Evolutionary conservation across 2,797 vertebrate genomes (phyloP).

Genomic region (Luscinia luscinia): DNA sequence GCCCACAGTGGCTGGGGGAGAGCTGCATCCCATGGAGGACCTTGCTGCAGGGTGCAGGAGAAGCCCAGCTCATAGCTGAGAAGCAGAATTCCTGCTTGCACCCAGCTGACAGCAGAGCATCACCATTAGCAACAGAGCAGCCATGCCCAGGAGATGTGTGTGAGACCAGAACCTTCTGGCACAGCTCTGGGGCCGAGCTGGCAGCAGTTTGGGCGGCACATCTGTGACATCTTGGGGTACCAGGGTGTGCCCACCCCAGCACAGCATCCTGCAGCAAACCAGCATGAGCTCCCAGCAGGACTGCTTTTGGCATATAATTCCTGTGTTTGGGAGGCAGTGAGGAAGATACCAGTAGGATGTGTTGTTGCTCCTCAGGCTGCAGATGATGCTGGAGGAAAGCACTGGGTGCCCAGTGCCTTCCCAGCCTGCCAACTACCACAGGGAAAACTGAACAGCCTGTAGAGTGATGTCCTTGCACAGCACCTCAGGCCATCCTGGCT

Average conservation of each 20-base stretch:
- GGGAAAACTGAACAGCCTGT: neutral
- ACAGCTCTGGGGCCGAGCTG: fast-evolving
- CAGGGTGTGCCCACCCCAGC: neutral
- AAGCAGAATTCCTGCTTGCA: neutral
- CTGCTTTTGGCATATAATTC: neutral
- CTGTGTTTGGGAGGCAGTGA: neutral
- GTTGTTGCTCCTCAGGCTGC: neutral
- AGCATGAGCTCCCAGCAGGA: neutral
- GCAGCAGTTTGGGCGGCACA: neutral
- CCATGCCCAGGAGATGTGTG: neutral
- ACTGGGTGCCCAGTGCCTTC: neutral
- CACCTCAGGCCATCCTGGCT: neutral
- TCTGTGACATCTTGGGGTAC: neutral
- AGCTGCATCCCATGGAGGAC: neutral
- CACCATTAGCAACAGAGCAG: neutral
- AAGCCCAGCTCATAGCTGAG: neutral
- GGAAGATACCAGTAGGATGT: neutral
- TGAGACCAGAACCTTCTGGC: neutral
- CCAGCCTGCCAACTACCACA: neutral
- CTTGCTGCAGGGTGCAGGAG: fast-evolving
- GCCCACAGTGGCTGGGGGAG: neutral
- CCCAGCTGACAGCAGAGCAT: neutral
- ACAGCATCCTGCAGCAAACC: neutral
- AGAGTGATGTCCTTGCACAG: neutral
- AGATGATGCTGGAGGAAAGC: neutral